phyloP scores from a whole-genome alignment of 2,797 vertebrate species.

The Aselliscus stoliczkanus region DNA sequence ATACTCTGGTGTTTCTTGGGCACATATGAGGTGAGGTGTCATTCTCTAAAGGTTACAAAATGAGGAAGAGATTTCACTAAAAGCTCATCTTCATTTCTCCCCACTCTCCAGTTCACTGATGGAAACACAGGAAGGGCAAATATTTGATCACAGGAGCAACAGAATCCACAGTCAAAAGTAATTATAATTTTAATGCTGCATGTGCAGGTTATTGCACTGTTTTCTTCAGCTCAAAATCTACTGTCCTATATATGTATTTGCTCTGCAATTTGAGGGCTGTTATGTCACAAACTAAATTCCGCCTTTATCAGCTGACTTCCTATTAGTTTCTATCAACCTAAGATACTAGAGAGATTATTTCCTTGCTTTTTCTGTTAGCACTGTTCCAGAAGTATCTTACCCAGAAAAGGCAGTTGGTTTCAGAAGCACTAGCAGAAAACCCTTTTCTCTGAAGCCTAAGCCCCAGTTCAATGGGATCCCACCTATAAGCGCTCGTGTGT shows the following conservation, averaged over 20 bases:
- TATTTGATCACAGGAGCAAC: not conserved
- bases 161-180: slow-evolving; percentile 1
- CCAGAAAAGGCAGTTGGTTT: not conserved
- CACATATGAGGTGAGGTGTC: not conserved
- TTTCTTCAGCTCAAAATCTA: not conserved
- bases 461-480: not conserved
- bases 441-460: not conserved
- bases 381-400: not conserved
- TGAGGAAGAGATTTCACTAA: not conserved
- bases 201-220: not conserved
- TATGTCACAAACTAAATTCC: not conserved
- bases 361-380: not conserved
- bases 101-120: not conserved
- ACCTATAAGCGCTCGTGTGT: not conserved
- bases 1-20: not conserved
- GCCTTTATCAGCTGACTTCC: not conserved
- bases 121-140: not conserved
- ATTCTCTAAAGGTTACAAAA: not conserved
- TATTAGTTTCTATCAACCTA: not conserved
- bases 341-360: not conserved
- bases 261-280: not conserved
- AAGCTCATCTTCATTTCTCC: not conserved
- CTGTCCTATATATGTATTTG: not conserved
- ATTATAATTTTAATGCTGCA: not conserved
- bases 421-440: not conserved